Evolutionary conservation across 2,888 invertebrate genomes (phyloP).

Genomic region (Amphipyra tragopoginis): DNA sequence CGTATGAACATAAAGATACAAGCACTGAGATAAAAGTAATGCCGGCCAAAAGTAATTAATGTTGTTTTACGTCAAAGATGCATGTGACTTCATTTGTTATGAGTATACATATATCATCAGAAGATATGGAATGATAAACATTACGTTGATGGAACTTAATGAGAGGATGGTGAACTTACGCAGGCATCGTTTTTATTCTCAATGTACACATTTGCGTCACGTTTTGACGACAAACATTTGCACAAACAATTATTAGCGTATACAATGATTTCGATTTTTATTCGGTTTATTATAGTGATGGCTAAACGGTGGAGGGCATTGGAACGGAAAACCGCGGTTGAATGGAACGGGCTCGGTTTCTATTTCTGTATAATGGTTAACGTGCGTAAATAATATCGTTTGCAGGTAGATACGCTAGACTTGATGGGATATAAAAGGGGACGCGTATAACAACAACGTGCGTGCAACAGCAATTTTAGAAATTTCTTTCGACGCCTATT

Average conservation of each 20-base stretch:
- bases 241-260: conserved; percentile 14
- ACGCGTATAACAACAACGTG: not conserved
- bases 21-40: conserved; percentile 19
- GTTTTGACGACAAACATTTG: conserved; percentile 20
- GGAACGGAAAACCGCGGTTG: conserved; percentile 48
- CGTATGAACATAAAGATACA: conserved; percentile 5
- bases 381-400: conserved; percentile 51
- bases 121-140: conserved; percentile 28
- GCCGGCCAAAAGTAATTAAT: conserved; percentile 38
- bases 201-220: conserved; percentile 40
- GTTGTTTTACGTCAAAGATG: conserved; percentile 46
- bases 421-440: conserved; percentile 21
- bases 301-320: conserved; percentile 19
- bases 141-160: conserved; percentile 24
- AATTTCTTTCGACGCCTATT: too few relatives aligned
- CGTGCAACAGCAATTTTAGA: conserved; percentile 2
- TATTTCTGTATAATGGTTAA: conserved; percentile 58
- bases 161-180: conserved; percentile 25
- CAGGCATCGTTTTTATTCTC: conserved; percentile 19
- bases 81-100: conserved; percentile 48
- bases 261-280: conserved; percentile 55
- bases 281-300: conserved; percentile 62
- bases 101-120: conserved; percentile 22
- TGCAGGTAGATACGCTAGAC: conserved; percentile 32
- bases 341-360: conserved; percentile 46